Percentiles rank a stretch among this genome's conserved stretches.
phyloP scores from a whole-genome alignment of 2,797 vertebrate genomes.

The Acrocephalus scirpaceus region DNA sequence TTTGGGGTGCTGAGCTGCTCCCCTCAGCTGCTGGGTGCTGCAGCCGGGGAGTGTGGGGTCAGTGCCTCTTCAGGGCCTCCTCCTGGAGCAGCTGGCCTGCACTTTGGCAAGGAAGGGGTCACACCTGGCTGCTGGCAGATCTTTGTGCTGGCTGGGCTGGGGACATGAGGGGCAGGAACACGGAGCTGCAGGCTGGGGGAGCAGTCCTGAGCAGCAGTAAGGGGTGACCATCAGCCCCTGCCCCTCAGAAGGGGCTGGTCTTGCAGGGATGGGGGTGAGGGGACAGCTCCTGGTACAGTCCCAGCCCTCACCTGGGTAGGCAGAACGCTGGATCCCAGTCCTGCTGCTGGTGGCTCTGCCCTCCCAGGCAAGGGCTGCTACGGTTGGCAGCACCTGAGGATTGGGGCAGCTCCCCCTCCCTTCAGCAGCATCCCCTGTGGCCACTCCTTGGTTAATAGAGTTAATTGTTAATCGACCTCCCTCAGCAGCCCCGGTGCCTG shows the following conservation, averaged over 20 bases:
- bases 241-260: too few relatives aligned
- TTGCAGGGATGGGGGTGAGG: not conserved
- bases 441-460: slow-evolving; percentile 24
- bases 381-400: not conserved
- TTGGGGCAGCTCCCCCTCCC: not conserved
- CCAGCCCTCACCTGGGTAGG: not conserved
- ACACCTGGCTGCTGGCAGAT: not conserved
- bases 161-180: not conserved
- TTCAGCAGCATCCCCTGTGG: not conserved
- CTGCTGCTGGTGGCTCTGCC: not conserved
- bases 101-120: not conserved
- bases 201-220: not conserved
- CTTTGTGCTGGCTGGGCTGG: not conserved
- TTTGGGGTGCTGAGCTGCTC: not conserved
- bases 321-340: not conserved
- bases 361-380: not conserved
- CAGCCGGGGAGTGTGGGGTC: not conserved
- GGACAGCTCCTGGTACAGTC: not conserved
- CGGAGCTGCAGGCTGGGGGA: not conserved
- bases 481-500: not conserved
- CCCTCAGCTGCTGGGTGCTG: not conserved
- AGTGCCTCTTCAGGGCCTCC: not conserved
- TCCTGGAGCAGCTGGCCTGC: not conserved
- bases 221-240: not conserved
- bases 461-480: slow-evolving; percentile 34